Conservation (phyloP, 2,797 vertebrate genomes). For the Callimico goeldii region DNA sequence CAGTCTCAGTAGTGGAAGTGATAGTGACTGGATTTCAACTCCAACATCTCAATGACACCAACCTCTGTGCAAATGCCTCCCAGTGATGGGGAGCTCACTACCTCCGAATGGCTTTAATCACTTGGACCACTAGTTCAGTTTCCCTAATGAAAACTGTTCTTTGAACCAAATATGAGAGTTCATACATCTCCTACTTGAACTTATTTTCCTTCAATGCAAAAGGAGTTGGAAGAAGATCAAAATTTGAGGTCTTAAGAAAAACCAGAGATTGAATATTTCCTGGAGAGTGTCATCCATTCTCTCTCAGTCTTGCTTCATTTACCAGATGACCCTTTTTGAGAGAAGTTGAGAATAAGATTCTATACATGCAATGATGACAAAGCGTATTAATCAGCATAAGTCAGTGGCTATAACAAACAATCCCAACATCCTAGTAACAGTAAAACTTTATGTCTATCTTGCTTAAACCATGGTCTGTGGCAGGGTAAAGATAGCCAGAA, state of each 20-base stretch:
- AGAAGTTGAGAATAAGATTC: not conserved
- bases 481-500: not conserved
- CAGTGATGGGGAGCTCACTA: not conserved
- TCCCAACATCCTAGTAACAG: not conserved
- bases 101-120: not conserved
- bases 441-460: not conserved
- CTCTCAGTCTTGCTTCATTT: not conserved
- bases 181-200: not conserved
- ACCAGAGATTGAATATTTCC: not conserved
- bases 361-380: not conserved
- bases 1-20: not conserved
- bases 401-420: not conserved
- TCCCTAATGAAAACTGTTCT: constrained; percentile 17
- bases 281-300: not conserved
- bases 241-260: not conserved
- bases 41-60: not conserved
- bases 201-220: not conserved
- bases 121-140: not conserved
- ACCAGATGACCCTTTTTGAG: not conserved
- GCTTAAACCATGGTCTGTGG: not conserved
- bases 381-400: not conserved
- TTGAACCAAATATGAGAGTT: not conserved
- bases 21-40: not conserved
- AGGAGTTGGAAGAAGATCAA: not conserved
- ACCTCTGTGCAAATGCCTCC: not conserved